Base-by-base conservation (phyloP, 2,888 invertebrate genomes). In the Sinohyriopsis cumingii region DNA sequence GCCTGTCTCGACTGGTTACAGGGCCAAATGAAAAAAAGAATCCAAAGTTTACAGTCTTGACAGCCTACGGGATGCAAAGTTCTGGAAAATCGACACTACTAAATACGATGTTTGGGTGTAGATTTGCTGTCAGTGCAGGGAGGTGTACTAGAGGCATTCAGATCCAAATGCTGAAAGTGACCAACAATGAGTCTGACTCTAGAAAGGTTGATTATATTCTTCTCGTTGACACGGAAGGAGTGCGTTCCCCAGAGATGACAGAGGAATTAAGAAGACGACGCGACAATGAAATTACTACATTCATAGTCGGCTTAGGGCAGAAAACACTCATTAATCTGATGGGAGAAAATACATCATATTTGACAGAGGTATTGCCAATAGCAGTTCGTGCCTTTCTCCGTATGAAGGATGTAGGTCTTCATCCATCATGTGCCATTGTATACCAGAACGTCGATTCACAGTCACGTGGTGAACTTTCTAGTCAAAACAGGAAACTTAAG, bases 211-310 rank as follows among this genome's bases (percentile, higher is more conserved):
- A 71, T n/a, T 71, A 71, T 22, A 53, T 64, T 9, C 28, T 71
- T 54, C 25, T 71, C 3, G n/a, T 67, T 7, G 71, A 71, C 24
- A 67, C 71, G 45, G 71, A 67, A 60, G 71, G 71, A 15, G 28
- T 71, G 1, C 18, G 64, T 18, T 63, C 71, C 12, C 67, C 67
- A 1, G 67, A 71, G 12, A 33, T 67, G 5, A 20, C 59, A 19
- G 55, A 56, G n/a, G 20, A 63, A 45, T 3, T 45, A 5, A 71
- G 60, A 56, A 12, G 22, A 20, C 15, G 53, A 5, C 64, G 53
- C 20, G 67, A 71, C 57, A 71, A 63, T 55, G 56, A 71, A 55
- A 24, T 68, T 1, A 63, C 68, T 22, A 68, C 63, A 18, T 63
- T 68, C 15, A 53, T 68, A 19, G 45, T 68, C 33, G 68, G 68